phyloP scores from a whole-genome alignment of 2,888 invertebrate genomes.

The Erynnis tages region DNA sequence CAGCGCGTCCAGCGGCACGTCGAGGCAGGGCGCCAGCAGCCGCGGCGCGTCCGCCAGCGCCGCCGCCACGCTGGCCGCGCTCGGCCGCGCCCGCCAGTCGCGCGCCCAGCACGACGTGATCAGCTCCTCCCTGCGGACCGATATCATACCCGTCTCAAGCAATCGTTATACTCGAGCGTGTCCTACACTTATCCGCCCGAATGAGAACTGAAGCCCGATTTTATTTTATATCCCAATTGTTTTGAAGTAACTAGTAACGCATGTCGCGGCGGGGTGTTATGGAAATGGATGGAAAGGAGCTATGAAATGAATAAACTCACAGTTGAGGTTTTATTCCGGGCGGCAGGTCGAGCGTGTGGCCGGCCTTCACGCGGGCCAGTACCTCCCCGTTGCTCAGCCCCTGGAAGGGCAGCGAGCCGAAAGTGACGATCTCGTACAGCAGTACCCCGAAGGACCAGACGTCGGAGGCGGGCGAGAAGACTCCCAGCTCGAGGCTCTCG shows the following conservation, averaged over 20 bases:
- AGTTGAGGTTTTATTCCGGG: slow-evolving; percentile 89
- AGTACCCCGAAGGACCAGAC: slow-evolving; percentile 95
- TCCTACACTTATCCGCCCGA: too few relatives aligned
- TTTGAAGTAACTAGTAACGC: too few relatives aligned
- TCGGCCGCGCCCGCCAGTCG: slow-evolving; percentile 85
- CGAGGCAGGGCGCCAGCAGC: slow-evolving; percentile 89
- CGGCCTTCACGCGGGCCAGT: slow-evolving; percentile 88
- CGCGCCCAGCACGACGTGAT: slow-evolving; percentile 91
- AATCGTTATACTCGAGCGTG: too few relatives aligned
- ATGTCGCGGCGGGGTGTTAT: too few relatives aligned
- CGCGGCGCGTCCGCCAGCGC: slow-evolving; percentile 89
- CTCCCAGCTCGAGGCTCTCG: slow-evolving; percentile 90
- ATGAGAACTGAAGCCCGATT: too few relatives aligned
- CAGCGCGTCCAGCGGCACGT: slow-evolving; percentile 87
- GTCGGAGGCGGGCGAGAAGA: slow-evolving; percentile 93
- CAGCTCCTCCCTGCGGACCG: slow-evolving; percentile 84
- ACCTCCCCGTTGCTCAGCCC: slow-evolving; percentile 93
- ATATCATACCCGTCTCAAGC: background rate
- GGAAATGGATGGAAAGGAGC: too few relatives aligned
- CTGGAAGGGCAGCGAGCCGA: slow-evolving; percentile 95
- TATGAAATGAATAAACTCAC: slow-evolving; percentile 87
- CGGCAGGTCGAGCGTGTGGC: slow-evolving; percentile 88
- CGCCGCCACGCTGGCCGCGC: slow-evolving; percentile 90
- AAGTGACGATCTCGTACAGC: slow-evolving; percentile 93
- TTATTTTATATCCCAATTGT: too few relatives aligned